Percentiles rank a stretch among this genome's conserved stretches.
phyloP scores from a whole-genome alignment of 2,113 vertebrate genomes.

The Arothron firmamentum region DNA sequence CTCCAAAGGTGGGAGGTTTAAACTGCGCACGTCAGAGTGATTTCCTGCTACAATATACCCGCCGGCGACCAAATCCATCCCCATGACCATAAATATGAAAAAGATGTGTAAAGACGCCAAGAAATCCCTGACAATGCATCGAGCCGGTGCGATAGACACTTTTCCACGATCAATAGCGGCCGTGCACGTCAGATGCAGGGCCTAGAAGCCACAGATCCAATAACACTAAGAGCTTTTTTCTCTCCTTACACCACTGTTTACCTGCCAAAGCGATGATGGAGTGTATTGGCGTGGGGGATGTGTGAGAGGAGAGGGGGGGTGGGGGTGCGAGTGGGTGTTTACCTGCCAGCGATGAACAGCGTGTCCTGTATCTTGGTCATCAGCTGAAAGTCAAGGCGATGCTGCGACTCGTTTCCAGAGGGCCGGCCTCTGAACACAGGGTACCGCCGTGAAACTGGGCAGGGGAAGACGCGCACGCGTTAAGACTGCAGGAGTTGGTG shows the following conservation, averaged over 20 bases:
- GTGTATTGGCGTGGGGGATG: constrained; percentile 33
- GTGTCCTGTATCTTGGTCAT: constrained; percentile 99
- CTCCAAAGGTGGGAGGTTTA: constrained; percentile 30
- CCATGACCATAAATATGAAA: constrained; percentile 55
- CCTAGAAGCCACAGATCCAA: constrained; percentile 71
- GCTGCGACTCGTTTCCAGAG: constrained; percentile 97
- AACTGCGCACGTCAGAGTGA: constrained; percentile 47
- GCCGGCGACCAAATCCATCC: constrained; percentile 49
- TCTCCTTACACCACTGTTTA: constrained; percentile 43
- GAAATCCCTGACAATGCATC: constrained; percentile 58
- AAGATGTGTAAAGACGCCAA: constrained; percentile 64
- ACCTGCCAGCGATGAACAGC: constrained; percentile 98
- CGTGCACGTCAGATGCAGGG: constrained; percentile 66
- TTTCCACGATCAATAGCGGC: constrained; percentile 56
- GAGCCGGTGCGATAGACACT: constrained; percentile 46
- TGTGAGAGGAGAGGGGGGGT: constrained; percentile 26
- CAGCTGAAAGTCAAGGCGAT: constrained; percentile 98
- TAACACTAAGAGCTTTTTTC: constrained; percentile 80
- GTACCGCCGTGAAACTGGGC: constrained; percentile 93
- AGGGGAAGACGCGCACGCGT: constrained; percentile 65
- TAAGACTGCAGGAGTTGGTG: constrained; percentile 73
- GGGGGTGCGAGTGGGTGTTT: constrained; percentile 52
- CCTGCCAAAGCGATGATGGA: constrained; percentile 51
- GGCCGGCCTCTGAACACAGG: constrained; percentile 97
- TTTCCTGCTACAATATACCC: constrained; percentile 56